Conservation (phyloP, 2,888 invertebrate genomes). For the Helicoverpa assulta region DNA sequence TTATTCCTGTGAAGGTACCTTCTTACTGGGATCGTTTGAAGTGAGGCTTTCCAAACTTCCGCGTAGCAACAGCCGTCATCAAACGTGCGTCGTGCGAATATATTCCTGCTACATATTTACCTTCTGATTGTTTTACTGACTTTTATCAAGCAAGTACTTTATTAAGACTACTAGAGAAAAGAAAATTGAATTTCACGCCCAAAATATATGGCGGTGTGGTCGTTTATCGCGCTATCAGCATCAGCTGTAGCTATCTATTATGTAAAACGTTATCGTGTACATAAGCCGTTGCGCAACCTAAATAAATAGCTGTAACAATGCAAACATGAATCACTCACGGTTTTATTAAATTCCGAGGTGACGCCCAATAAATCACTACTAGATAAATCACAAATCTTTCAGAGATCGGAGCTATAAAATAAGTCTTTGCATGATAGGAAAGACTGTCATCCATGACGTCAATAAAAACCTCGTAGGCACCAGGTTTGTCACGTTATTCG, state of each 20-base stretch:
- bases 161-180: too few relatives aligned
- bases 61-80: background rate
- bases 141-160: too few relatives aligned
- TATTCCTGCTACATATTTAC: too few relatives aligned
- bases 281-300: constrained; percentile 40
- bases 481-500: background rate
- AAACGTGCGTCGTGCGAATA: too few relatives aligned
- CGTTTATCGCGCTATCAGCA: constrained; percentile 36
- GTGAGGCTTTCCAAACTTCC: background rate
- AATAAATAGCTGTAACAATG: constrained; percentile 32
- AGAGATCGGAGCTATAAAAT: background rate
- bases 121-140: too few relatives aligned
- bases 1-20: background rate
- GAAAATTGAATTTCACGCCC: too few relatives aligned
- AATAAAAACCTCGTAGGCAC: background rate
- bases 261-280: constrained; percentile 46
- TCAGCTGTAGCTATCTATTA: constrained; percentile 55
- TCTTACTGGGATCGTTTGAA: background rate
- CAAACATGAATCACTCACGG: constrained; percentile 18
- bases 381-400: background rate
- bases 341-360: background rate
- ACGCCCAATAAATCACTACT: background rate
- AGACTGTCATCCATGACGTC: constrained; percentile 8
- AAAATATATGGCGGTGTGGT: background rate
- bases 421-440: background rate